Percentiles rank a stretch among this genome's conserved stretches.
Conservation (phyloP, 2,797 vertebrate genomes). For the Sebastes nivosus region DNA sequence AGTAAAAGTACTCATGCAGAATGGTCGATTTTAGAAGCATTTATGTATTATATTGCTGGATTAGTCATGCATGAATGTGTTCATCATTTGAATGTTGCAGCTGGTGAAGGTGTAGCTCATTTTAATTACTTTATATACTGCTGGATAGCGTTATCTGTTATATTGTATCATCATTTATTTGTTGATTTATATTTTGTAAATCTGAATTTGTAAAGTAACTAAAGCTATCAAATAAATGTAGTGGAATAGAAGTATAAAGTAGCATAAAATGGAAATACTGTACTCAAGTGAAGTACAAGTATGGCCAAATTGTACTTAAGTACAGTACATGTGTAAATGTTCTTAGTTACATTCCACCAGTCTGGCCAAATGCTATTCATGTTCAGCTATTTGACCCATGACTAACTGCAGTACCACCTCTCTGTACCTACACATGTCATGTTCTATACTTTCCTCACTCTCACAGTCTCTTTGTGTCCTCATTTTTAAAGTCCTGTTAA, state of each 20-base stretch:
- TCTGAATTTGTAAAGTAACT: too few relatives aligned
- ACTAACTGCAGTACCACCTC: background rate
- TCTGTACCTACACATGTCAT: background rate
- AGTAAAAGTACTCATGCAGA: too few relatives aligned
- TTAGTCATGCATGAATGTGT: background rate
- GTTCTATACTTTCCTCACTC: background rate
- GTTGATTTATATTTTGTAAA: background rate
- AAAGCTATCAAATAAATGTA: background rate
- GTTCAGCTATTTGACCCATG: background rate
- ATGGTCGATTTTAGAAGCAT: too few relatives aligned
- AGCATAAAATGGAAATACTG: background rate
- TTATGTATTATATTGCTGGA: too few relatives aligned
- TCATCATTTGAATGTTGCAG: background rate
- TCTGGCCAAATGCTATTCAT: background rate
- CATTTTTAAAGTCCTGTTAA: constrained; percentile 4
- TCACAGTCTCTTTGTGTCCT: background rate
- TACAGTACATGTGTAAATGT: background rate
- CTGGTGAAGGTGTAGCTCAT: background rate
- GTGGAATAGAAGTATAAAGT: background rate
- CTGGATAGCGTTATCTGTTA: background rate
- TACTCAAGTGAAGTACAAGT: background rate
- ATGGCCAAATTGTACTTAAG: too few relatives aligned
- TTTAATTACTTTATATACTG: background rate
- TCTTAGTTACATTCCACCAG: background rate
- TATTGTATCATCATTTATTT: background rate